Conservation (phyloP, 2,797 vertebrate genomes). For the Botia kubotai region DNA sequence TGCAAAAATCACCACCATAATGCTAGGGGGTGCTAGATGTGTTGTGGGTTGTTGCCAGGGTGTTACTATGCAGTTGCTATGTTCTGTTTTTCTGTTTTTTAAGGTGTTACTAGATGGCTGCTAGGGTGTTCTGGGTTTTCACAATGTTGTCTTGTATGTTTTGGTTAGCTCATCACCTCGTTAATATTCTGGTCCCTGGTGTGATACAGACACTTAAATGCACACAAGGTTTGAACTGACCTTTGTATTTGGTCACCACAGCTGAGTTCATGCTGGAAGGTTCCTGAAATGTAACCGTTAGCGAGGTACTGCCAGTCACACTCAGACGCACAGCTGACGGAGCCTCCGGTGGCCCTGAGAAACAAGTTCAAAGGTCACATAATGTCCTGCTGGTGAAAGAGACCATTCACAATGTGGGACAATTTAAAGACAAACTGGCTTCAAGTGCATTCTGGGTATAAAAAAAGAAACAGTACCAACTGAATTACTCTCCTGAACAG, state of each 20-base stretch:
- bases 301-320: conserved; percentile 89
- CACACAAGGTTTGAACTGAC: conserved; percentile 69
- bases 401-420: not conserved
- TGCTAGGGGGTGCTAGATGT: not conserved
- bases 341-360: conserved; percentile 87
- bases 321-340: conserved; percentile 87
- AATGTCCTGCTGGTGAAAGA: not conserved
- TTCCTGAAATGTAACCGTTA: conserved; percentile 93
- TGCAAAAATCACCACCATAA: not conserved
- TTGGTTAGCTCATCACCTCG: not conserved
- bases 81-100: not conserved
- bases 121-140: not conserved
- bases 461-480: not conserved
- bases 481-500: not conserved
- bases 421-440: not conserved
- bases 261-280: conserved; percentile 89
- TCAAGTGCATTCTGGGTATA: not conserved
- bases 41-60: not conserved
- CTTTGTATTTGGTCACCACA: conserved; percentile 95
- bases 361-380: conserved; percentile 64
- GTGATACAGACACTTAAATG: conserved; percentile 22
- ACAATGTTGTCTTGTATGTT: not conserved
- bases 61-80: not conserved
- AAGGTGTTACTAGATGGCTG: not conserved
- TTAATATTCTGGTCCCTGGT: not conserved